Conservation (phyloP, 37 sponge, comb jelly and placozoan species). For the Axinella damicornis region DNA sequence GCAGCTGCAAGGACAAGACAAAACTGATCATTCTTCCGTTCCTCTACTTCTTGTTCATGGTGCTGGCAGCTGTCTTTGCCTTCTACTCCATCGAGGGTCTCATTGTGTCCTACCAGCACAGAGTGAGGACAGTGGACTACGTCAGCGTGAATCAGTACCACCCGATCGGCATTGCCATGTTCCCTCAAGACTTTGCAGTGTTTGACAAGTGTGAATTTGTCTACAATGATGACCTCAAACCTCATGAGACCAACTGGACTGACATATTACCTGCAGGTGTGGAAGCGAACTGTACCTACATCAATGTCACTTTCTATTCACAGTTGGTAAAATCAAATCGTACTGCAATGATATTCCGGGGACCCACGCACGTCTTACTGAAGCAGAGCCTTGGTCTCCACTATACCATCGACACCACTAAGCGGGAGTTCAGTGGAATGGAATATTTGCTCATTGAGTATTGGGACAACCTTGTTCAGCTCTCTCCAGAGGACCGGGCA, state of each 20-base stretch:
- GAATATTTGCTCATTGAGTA: conserved; percentile 41
- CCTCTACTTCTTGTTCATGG: conserved; percentile 60
- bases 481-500: neutral
- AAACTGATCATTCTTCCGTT: conserved; percentile 41
- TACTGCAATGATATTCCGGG: conserved; percentile 56
- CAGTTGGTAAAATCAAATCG: neutral
- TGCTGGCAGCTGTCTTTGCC: conserved; percentile 41
- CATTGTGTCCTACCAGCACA: conserved; percentile 41
- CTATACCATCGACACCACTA: conserved; percentile 42
- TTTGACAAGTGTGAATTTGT: conserved; percentile 38
- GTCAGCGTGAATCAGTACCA: conserved; percentile 16
- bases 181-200: conserved; percentile 32
- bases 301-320: conserved; percentile 44
- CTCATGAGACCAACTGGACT: neutral
- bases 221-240: conserved; percentile 48
- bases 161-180: conserved; percentile 52
- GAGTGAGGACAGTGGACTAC: conserved; percentile 20
- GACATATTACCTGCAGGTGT: neutral
- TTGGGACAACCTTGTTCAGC: neutral
- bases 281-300: neutral
- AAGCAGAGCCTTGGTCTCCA: conserved; percentile 50
- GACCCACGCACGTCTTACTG: conserved; percentile 42
- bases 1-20: conserved; percentile 38
- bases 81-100: conserved; percentile 69
- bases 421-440: conserved; percentile 44